These are phyloP conservation scores for Ceratina australensis DNA, from an alignment of 1,140 invertebrate species.

Conservation along the genomic window DNA sequence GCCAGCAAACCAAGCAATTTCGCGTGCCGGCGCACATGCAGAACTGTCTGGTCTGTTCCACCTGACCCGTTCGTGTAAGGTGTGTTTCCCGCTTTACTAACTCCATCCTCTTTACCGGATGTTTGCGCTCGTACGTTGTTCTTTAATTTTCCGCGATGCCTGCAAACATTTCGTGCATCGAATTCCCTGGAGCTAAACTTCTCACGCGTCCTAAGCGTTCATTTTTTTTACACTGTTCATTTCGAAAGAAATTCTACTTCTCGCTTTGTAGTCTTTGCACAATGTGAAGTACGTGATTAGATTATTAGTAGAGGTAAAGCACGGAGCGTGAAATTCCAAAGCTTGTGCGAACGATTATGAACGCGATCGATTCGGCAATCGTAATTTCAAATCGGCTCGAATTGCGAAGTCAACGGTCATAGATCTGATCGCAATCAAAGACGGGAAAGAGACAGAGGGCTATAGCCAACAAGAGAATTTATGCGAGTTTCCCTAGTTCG, in stretches of 20 bases:
- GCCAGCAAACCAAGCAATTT: slow-evolving; percentile 53
- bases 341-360: neutral
- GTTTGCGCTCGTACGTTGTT: too few relatives aligned
- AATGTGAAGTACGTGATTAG: too few relatives aligned
- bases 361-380: too few relatives aligned
- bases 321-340: neutral
- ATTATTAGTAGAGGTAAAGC: too few relatives aligned
- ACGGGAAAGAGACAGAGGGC: neutral
- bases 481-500: slow-evolving; percentile 42
- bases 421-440: too few relatives aligned
- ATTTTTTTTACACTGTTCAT: too few relatives aligned
- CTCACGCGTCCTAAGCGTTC: too few relatives aligned
- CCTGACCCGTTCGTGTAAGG: slow-evolving; percentile 21
- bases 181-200: too few relatives aligned
- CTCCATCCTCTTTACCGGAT: too few relatives aligned
- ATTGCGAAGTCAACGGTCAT: too few relatives aligned
- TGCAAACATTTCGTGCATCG: too few relatives aligned
- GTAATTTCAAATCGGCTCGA: slow-evolving; percentile 18
- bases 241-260: neutral
- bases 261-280: neutral
- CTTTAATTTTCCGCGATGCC: too few relatives aligned
- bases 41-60: slow-evolving; percentile 41
- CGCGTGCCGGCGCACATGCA: slow-evolving; percentile 36
- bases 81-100: neutral
- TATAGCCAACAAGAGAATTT: slow-evolving; percentile 58